Percentiles rank a stretch among this genome's conserved stretches.
Evolutionary conservation across 2,888 invertebrate species (phyloP).

Genomic region (Smittia sp.): DNA sequence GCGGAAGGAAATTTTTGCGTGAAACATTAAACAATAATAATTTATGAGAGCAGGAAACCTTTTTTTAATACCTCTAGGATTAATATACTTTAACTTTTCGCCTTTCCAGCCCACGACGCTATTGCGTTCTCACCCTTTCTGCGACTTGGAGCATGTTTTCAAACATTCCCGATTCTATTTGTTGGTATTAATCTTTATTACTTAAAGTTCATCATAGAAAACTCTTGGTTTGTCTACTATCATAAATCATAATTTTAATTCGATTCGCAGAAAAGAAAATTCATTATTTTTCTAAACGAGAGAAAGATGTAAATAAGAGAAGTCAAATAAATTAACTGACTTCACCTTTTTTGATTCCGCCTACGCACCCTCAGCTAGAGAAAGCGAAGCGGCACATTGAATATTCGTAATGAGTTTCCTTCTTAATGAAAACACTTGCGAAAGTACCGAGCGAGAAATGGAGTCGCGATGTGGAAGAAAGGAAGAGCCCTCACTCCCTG

Average conservation of each 20-base stretch:
- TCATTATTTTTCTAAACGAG: conserved; percentile 5
- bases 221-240: too few relatives aligned
- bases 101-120: not conserved
- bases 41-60: conserved; percentile 34
- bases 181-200: too few relatives aligned
- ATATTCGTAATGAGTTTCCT: conserved; percentile 15
- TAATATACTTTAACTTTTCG: not conserved
- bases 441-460: not conserved
- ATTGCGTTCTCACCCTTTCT: not conserved
- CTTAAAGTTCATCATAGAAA: too few relatives aligned
- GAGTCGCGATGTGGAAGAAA: not conserved
- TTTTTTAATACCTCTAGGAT: conserved; percentile 31
- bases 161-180: too few relatives aligned
- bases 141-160: too few relatives aligned
- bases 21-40: conserved; percentile 40
- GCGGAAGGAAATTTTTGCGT: conserved; percentile 31
- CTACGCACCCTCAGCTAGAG: not conserved
- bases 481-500: not conserved
- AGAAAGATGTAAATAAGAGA: not conserved
- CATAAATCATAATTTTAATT: not conserved
- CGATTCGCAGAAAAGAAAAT: conserved; percentile 22
- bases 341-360: not conserved
- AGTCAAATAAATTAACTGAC: conserved; percentile 6
- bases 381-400: not conserved
- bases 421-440: not conserved